These are phyloP conservation scores for Euglossa dilemma DNA, from an alignment of 1,140 invertebrate genomes.

Conservation along the genomic window DNA sequence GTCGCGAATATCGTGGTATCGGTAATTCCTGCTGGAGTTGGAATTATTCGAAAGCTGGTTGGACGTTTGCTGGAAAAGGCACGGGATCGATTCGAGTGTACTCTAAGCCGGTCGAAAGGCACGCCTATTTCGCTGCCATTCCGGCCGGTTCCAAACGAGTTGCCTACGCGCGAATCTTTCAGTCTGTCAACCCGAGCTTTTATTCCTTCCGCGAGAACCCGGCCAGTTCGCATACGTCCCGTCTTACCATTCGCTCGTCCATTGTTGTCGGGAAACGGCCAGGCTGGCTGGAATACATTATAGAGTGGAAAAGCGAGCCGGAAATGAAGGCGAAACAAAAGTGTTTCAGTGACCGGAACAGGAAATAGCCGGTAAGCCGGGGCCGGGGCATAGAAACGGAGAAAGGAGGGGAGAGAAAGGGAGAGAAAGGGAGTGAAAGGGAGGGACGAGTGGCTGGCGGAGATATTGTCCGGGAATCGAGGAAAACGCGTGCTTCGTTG, in stretches of 20 bases:
- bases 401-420: no score
- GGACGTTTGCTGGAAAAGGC: no score
- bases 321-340: slow-evolving; percentile 56
- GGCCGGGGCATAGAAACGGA: background rate
- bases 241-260: background rate
- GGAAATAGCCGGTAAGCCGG: slow-evolving; percentile 48
- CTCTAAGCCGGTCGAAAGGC: no score
- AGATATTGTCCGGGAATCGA: slow-evolving; percentile 41
- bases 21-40: no score
- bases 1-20: no score
- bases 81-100: no score
- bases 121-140: no score
- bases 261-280: slow-evolving; percentile 38
- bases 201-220: no score
- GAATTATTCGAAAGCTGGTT: no score
- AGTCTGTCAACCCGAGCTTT: background rate
- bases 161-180: background rate
- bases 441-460: background rate
- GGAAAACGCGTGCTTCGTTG: slow-evolving; percentile 10
- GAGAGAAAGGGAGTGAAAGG: no score
- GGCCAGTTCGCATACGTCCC: background rate
- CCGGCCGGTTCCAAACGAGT: background rate
- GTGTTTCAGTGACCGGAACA: slow-evolving; percentile 53
- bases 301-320: slow-evolving; percentile 44
- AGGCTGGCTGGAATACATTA: slow-evolving; percentile 37